Evolutionary conservation across 2,797 vertebrate genomes (phyloP).

Genomic region (Clarias laeviceps): DNA sequence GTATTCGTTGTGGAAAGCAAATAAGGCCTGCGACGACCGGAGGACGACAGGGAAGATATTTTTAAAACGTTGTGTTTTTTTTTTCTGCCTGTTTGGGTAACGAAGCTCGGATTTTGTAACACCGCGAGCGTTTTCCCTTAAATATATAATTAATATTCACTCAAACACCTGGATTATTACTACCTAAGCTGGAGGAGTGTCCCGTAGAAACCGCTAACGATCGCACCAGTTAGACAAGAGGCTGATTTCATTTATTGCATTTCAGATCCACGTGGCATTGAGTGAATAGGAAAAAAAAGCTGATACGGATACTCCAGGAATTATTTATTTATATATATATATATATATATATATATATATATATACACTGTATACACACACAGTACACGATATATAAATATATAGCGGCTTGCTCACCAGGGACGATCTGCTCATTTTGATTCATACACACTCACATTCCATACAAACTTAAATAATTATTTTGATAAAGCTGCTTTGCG

Average conservation of each 20-base stretch:
- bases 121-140: too few relatives aligned
- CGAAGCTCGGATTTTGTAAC: neutral
- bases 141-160: neutral
- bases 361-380: too few relatives aligned
- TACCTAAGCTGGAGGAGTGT: neutral
- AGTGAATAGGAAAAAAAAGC: neutral
- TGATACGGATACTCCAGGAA: neutral
- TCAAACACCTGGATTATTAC: neutral
- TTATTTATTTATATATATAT: too few relatives aligned
- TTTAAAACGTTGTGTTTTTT: neutral
- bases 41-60: slow-evolving; percentile 20
- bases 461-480: too few relatives aligned
- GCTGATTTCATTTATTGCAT: neutral
- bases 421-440: too few relatives aligned
- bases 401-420: too few relatives aligned
- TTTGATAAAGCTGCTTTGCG: too few relatives aligned
- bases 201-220: neutral
- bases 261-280: neutral
- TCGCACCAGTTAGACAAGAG: too few relatives aligned
- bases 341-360: too few relatives aligned
- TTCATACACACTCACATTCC: too few relatives aligned
- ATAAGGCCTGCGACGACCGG: slow-evolving; percentile 27
- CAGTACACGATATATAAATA: too few relatives aligned
- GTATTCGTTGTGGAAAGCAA: slow-evolving; percentile 46
- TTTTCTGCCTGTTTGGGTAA: neutral